Percentiles rank a stretch among this genome's conserved stretches.
Evolutionary conservation across 2,113 vertebrate genomes (phyloP).

Genomic region (Illadopsis cleaveri): DNA sequence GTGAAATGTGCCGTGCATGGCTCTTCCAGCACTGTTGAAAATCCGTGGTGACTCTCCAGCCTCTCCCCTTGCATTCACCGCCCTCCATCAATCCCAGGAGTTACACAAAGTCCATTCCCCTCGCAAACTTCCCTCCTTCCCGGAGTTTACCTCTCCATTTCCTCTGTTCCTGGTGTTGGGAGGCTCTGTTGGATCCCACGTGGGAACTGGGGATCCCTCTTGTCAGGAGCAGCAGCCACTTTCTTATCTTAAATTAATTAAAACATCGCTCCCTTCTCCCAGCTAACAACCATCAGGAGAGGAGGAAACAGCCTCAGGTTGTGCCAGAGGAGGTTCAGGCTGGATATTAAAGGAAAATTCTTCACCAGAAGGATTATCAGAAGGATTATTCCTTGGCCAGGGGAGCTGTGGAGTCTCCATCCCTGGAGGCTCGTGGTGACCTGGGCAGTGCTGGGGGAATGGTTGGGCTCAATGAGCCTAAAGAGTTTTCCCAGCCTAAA

Average conservation of each 20-base stretch:
- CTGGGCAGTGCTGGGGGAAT: neutral
- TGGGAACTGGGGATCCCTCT: neutral
- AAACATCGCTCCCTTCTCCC: accelerated
- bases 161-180: accelerated
- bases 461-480: neutral
- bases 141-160: neutral
- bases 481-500: neutral
- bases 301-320: neutral
- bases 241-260: accelerated
- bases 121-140: neutral
- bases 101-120: neutral
- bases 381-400: neutral
- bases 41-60: accelerated
- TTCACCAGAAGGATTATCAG: neutral
- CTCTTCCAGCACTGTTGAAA: neutral
- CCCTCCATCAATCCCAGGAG: neutral
- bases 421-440: neutral
- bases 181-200: neutral
- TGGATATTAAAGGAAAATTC: neutral
- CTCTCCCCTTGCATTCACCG: neutral
- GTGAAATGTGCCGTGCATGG: accelerated
- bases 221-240: neutral
- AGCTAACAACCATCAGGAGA: too few species aligned
- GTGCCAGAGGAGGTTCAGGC: neutral
- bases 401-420: neutral